phyloP scores from a whole-genome alignment of 2,113 vertebrate species.

The Vanacampus margaritifer region DNA sequence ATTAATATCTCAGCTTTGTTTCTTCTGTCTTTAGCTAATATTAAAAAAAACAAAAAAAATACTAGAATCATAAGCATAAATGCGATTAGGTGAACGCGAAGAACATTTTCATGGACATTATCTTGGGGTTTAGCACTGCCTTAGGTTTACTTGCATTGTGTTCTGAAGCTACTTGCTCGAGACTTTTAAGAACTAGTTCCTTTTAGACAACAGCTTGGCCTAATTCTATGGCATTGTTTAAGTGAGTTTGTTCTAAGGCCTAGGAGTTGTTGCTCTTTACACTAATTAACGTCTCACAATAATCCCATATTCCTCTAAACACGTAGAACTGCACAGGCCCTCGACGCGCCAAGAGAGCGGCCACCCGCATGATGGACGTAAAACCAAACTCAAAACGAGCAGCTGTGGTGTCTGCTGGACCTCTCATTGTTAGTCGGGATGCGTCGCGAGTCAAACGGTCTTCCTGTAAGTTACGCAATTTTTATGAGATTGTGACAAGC shows the following conservation, averaged over 20 bases:
- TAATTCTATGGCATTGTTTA: neutral
- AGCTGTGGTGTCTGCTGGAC: constrained; percentile 60
- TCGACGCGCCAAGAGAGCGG: constrained; percentile 32
- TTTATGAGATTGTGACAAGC: neutral
- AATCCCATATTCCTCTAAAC: neutral
- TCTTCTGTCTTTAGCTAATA: too few relatives aligned
- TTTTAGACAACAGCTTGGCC: too few relatives aligned
- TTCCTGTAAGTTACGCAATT: constrained; percentile 44
- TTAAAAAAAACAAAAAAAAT: too few relatives aligned
- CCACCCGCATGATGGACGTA: neutral
- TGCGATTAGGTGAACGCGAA: too few relatives aligned
- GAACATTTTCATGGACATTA: too few relatives aligned
- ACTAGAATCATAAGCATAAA: too few relatives aligned
- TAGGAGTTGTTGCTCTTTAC: neutral
- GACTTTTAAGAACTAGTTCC: too few relatives aligned
- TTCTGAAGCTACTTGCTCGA: too few relatives aligned
- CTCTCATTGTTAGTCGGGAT: constrained; percentile 41
- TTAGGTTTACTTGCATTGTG: too few relatives aligned
- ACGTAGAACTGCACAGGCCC: constrained; percentile 46
- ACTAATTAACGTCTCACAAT: neutral
- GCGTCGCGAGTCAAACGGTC: neutral
- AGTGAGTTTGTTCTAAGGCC: too few relatives aligned
- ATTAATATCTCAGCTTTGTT: too few relatives aligned
- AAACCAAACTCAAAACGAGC: neutral
- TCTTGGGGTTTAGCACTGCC: too few relatives aligned